phyloP scores from a whole-genome alignment of 2,888 invertebrate species.

The Nomada fucata region DNA sequence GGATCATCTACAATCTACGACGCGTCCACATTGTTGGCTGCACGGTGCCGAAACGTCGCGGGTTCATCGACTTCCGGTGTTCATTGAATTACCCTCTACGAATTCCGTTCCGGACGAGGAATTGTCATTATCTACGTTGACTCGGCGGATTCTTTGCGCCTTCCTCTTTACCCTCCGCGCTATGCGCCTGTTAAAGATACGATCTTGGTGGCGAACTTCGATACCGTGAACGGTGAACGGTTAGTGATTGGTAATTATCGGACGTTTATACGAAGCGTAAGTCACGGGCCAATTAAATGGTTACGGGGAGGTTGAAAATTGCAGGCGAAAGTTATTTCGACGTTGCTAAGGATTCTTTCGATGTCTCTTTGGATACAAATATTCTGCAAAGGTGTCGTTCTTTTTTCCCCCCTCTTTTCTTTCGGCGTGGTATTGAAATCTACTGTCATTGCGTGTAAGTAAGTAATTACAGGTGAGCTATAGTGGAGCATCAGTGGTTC shows the following conservation, averaged over 20 bases:
- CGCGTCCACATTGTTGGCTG: slow-evolving; percentile 31
- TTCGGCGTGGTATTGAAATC: not conserved
- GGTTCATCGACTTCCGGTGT: slow-evolving; percentile 70
- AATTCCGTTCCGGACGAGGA: slow-evolving; percentile 57
- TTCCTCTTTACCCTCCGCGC: slow-evolving; percentile 1
- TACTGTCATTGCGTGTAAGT: too few relatives aligned
- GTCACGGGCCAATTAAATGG: slow-evolving; percentile 31
- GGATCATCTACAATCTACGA: slow-evolving; percentile 55
- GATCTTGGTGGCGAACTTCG: slow-evolving; percentile 1
- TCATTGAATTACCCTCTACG: slow-evolving; percentile 38
- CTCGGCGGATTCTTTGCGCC: slow-evolving; percentile 67
- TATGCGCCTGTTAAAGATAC: slow-evolving; percentile 30
- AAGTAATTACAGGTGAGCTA: not conserved
- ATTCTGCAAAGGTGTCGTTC: too few relatives aligned
- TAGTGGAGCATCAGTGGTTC: not conserved
- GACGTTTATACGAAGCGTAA: slow-evolving; percentile 17
- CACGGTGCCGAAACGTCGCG: slow-evolving; percentile 55
- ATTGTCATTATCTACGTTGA: slow-evolving; percentile 73
- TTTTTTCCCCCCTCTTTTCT: not conserved
- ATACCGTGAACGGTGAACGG: slow-evolving; percentile 13
- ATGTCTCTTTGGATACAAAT: not conserved
- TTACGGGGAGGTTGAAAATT: not conserved
- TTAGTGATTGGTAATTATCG: slow-evolving; percentile 49
- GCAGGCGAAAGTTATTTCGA: not conserved
- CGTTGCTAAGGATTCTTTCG: too few relatives aligned